phyloP scores from a whole-genome alignment of 2,797 vertebrate species.

The Carapus acus region DNA sequence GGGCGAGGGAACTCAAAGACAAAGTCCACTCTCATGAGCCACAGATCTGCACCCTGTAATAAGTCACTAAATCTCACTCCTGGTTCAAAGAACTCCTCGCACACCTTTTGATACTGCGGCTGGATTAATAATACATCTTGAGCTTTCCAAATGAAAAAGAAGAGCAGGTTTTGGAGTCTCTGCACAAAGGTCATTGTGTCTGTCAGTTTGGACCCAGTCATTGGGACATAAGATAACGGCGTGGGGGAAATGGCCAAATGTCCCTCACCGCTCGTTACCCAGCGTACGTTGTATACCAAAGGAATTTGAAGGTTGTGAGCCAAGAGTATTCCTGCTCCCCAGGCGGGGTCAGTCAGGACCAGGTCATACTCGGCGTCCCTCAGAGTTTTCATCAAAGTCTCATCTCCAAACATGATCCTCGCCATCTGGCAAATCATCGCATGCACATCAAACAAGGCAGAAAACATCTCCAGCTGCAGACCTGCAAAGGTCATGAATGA shows the following conservation, averaged over 20 bases:
- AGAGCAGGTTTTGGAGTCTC: too few relatives aligned
- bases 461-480: conserved; percentile 47
- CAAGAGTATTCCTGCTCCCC: conserved; percentile 54
- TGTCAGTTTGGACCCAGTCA: too few relatives aligned
- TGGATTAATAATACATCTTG: too few relatives aligned
- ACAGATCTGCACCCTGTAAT: conserved; percentile 65
- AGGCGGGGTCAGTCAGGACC: conserved; percentile 57
- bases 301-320: conserved; percentile 61
- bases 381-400: conserved; percentile 45
- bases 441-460: conserved; percentile 31
- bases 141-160: too few relatives aligned
- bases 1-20: conserved; percentile 72
- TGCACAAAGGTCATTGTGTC: too few relatives aligned
- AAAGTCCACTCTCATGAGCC: conserved; percentile 72
- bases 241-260: conserved; percentile 28
- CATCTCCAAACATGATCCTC: conserved; percentile 42
- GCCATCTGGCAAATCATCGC: conserved; percentile 44
- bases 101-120: conserved; percentile 48
- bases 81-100: conserved; percentile 52
- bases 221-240: too few relatives aligned
- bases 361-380: conserved; percentile 49
- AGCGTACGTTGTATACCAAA: conserved; percentile 52
- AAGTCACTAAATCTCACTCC: conserved; percentile 50
- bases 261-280: conserved; percentile 45
- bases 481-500: conserved; percentile 24